phyloP scores from a whole-genome alignment of 2,113 vertebrate genomes.

The Microtus pennsylvanicus region DNA sequence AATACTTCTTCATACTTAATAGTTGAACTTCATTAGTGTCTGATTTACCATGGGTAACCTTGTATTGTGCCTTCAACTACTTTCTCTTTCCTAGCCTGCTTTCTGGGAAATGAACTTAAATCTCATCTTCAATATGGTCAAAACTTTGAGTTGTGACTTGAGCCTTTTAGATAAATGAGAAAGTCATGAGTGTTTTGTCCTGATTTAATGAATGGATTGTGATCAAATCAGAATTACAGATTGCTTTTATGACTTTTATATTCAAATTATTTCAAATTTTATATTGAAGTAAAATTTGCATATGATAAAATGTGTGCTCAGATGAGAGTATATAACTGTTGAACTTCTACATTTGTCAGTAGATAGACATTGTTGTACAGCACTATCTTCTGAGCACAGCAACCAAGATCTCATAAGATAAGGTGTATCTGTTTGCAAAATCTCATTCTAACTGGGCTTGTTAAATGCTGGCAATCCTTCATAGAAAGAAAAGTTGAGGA shows the following conservation, averaged over 20 bases:
- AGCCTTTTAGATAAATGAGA: not conserved
- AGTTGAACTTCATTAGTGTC: not conserved
- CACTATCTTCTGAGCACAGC: not conserved
- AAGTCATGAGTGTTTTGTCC: not conserved
- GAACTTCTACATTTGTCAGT: not conserved
- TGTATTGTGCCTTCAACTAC: not conserved
- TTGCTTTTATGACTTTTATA: conserved; percentile 15
- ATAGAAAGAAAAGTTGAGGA: not conserved
- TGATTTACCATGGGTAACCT: not conserved
- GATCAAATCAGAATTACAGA: not conserved
- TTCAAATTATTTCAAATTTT: conserved; percentile 30
- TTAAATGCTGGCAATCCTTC: not conserved
- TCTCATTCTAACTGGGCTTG: not conserved
- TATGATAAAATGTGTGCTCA: conserved; percentile 27
- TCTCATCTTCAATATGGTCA: not conserved
- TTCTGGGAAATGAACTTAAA: conserved; percentile 14
- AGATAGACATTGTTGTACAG: not conserved
- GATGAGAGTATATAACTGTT: not conserved
- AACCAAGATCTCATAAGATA: not conserved
- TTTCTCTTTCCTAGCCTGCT: not conserved
- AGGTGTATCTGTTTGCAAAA: not conserved
- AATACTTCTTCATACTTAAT: not conserved
- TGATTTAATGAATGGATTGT: not conserved
- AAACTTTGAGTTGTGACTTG: conserved; percentile 18
- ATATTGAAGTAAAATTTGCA: not conserved